Evolutionary conservation across 2,113 vertebrate genomes (phyloP).

Genomic region (Panurus biarmicus): DNA sequence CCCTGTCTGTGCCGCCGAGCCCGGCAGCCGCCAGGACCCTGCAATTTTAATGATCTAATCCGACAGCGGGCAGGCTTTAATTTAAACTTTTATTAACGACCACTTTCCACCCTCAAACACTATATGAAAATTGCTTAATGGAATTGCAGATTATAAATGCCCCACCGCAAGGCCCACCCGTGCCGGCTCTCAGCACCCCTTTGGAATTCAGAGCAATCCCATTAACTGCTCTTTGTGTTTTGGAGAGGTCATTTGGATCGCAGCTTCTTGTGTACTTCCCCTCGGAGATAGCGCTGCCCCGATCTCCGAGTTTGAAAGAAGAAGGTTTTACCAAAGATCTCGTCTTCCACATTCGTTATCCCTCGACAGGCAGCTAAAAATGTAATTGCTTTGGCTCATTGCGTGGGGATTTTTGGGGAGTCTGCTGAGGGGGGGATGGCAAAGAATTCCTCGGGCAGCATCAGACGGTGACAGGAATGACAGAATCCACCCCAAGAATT

Average conservation of each 20-base stretch:
- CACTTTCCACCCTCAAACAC: conserved; percentile 61
- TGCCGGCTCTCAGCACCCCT: conserved; percentile 10
- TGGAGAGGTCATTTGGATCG: conserved; percentile 50
- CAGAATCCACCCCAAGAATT: not conserved
- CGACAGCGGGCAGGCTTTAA: conserved; percentile 56
- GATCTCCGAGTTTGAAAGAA: not conserved
- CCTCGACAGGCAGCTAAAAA: not conserved
- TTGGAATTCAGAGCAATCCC: conserved; percentile 53
- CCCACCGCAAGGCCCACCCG: conserved; percentile 44
- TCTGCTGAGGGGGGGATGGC: not conserved
- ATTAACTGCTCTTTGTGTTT: conserved; percentile 59
- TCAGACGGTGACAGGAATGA: not conserved
- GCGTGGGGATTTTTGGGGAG: not conserved
- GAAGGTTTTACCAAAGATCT: conserved; percentile 38
- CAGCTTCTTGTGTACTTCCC: conserved; percentile 41
- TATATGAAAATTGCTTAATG: conserved; percentile 63
- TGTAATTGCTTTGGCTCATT: conserved; percentile 39
- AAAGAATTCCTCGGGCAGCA: not conserved
- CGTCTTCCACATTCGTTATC: conserved; percentile 32
- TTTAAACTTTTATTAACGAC: conserved; percentile 70
- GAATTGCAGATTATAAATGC: conserved; percentile 54
- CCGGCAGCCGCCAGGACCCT: conserved; percentile 31
- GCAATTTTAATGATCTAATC: conserved; percentile 66
- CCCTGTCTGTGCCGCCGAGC: not conserved
- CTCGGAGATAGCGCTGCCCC: conserved; percentile 1